phyloP scores from a whole-genome alignment of 2,113 vertebrate species.

The Tauraco erythrolophus region DNA sequence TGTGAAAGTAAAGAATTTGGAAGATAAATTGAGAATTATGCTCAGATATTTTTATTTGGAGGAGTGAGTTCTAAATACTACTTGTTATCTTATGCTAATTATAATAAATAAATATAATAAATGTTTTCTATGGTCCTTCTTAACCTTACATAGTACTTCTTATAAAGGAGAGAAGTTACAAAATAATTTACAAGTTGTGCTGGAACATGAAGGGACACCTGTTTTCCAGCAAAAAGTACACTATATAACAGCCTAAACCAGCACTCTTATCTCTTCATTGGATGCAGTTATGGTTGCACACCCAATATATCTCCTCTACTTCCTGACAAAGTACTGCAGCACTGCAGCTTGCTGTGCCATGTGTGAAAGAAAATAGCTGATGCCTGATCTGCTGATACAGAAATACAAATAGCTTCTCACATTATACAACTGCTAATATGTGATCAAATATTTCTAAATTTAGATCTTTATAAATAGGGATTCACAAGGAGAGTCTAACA shows the following conservation, averaged over 20 bases:
- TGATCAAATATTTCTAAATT: slow-evolving; percentile 50
- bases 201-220: background rate
- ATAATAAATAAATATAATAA: background rate
- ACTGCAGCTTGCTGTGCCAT: background rate
- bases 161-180: background rate
- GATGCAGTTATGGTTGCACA: background rate
- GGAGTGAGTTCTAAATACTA: background rate
- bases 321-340: background rate
- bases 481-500: background rate
- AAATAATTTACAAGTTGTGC: background rate
- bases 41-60: background rate
- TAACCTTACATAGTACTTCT: background rate
- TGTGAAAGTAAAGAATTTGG: background rate
- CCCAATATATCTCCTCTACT: background rate
- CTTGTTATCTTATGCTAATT: background rate
- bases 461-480: slow-evolving; percentile 5
- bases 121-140: background rate
- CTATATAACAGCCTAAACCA: background rate
- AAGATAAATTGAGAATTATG: background rate
- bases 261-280: background rate
- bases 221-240: background rate
- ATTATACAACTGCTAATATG: slow-evolving; percentile 17
- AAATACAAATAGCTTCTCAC: slow-evolving; percentile 34
- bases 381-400: slow-evolving; percentile 12
- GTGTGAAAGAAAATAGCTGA: slow-evolving; percentile 7